phyloP scores from a whole-genome alignment of 2,113 vertebrate genomes.

The Callithrix jacchus region DNA sequence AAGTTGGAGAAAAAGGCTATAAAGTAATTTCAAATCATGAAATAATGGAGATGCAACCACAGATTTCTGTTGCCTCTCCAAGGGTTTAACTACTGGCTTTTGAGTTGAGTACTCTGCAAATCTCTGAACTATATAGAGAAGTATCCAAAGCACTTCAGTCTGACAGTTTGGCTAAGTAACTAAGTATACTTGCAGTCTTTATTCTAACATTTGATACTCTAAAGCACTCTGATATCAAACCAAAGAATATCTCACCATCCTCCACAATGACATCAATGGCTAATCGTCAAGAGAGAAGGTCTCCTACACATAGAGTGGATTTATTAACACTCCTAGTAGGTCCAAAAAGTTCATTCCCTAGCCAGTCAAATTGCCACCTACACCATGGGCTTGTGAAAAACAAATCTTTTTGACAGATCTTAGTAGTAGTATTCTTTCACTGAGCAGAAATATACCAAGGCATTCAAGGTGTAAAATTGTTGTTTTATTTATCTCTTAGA shows the following conservation, averaged over 20 bases:
- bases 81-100: background rate
- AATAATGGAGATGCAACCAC: background rate
- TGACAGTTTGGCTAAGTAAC: background rate
- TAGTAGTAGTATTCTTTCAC: background rate
- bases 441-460: background rate
- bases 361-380: background rate
- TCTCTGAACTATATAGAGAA: background rate
- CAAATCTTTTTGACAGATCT: background rate
- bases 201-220: background rate
- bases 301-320: background rate
- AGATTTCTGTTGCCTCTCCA: background rate
- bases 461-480: background rate
- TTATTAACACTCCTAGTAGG: background rate
- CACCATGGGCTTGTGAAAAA: background rate
- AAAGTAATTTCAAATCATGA: slow-evolving; percentile 17
- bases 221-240: background rate
- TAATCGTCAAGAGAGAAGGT: background rate
- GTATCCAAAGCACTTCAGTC: background rate
- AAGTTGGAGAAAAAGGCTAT: background rate
- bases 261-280: background rate
- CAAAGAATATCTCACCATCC: background rate
- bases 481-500: background rate
- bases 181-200: background rate
- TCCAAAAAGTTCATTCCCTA: background rate
- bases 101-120: background rate